Percentiles rank a stretch among this genome's conserved stretches.
Evolutionary conservation across 2,888 invertebrate species (phyloP).

Genomic region (Aphrophora alni): DNA sequence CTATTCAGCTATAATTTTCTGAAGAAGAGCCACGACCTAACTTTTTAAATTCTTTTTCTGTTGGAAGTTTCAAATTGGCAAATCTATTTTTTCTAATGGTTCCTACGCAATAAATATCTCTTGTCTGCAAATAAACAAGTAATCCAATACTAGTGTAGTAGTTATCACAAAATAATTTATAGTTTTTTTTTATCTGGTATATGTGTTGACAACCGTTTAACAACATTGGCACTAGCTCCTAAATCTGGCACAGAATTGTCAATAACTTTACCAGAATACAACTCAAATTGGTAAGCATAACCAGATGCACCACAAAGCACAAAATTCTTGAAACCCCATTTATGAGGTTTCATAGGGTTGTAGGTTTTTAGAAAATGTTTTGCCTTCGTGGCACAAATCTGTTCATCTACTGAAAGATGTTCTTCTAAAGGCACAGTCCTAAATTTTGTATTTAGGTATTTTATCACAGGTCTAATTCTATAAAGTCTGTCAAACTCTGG

Average conservation of each 20-base stretch:
- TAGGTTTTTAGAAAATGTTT: conserved; percentile 45
- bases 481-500: conserved; percentile 12
- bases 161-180: background rate
- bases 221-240: background rate
- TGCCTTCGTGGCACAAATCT: conserved; percentile 44
- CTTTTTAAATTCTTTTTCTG: background rate
- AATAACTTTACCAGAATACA: conserved; percentile 33
- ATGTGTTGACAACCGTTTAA: too few relatives aligned
- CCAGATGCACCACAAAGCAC: conserved; percentile 52
- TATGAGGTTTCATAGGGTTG: conserved; percentile 28
- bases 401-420: too few relatives aligned
- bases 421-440: conserved; percentile 8
- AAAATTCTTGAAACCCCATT: conserved; percentile 53
- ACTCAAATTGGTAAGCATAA: conserved; percentile 53
- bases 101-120: background rate
- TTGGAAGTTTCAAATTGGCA: too few relatives aligned
- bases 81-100: background rate
- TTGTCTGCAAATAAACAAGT: too few relatives aligned
- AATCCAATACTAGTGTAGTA: background rate
- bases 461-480: conserved; percentile 20
- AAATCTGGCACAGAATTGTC: background rate
- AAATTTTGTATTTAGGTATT: background rate
- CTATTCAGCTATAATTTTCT: background rate
- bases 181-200: background rate
- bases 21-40: too few relatives aligned